phyloP scores from a whole-genome alignment of 2,888 invertebrate species.

The Spodoptera exigua region DNA sequence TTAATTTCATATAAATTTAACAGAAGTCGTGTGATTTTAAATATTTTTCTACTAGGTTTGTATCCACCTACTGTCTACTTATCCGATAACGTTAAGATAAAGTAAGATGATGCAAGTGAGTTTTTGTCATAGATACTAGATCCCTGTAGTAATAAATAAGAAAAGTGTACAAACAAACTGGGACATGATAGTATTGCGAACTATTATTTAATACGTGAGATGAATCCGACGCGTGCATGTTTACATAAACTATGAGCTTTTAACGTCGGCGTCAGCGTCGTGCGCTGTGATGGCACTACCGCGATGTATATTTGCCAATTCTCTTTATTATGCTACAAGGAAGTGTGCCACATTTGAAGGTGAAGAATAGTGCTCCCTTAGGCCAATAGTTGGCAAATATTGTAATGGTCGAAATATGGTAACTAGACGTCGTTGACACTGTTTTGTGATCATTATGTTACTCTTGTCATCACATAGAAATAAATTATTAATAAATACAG shows the following conservation, averaged over 20 bases:
- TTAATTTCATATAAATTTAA: no score
- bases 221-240: constrained; percentile 30
- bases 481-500: background rate
- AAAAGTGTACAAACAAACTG: constrained; percentile 32
- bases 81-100: no score
- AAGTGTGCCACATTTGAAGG: constrained; percentile 48
- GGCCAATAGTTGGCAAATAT: constrained; percentile 25
- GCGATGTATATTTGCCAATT: constrained; percentile 41
- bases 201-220: constrained; percentile 51
- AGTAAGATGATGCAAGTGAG: no score
- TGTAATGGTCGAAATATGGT: constrained; percentile 17
- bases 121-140: constrained; percentile 10
- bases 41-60: no score
- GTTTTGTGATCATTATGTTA: constrained; percentile 19
- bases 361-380: constrained; percentile 32
- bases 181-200: constrained; percentile 37
- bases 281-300: constrained; percentile 28
- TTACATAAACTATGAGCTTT: constrained; percentile 52
- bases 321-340: constrained; percentile 39
- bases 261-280: constrained; percentile 4
- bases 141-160: constrained; percentile 21
- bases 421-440: constrained; percentile 21
- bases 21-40: no score
- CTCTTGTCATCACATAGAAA: background rate
- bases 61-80: no score